phyloP scores from a whole-genome alignment of 2,113 vertebrate species.

The Ammodytes dubius region DNA sequence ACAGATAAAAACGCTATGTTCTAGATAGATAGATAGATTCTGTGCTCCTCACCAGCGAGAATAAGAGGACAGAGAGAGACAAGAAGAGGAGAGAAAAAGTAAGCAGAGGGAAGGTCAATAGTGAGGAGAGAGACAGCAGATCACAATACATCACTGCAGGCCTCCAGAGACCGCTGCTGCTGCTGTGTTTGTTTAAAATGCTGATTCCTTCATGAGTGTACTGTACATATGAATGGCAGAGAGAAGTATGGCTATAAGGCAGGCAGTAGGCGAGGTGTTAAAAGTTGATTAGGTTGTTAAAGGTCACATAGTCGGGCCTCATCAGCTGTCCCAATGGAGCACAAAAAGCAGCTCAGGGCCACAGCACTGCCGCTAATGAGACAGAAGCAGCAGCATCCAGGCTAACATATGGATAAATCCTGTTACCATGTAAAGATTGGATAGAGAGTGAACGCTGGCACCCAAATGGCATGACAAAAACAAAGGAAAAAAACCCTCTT shows the following conservation, averaged over 20 bases:
- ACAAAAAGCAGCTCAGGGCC: slow-evolving; percentile 69
- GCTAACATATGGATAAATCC: slow-evolving; percentile 71
- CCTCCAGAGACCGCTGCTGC: slow-evolving; percentile 51
- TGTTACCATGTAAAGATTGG: slow-evolving; percentile 44
- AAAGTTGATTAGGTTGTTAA: slow-evolving; percentile 89
- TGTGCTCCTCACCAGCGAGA: slow-evolving; percentile 9
- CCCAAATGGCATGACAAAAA: slow-evolving; percentile 60
- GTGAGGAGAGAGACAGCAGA: slow-evolving; percentile 47
- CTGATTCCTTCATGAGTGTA: slow-evolving; percentile 51
- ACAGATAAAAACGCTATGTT: neutral
- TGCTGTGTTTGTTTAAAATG: slow-evolving; percentile 53
- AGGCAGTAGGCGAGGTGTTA: slow-evolving; percentile 83
- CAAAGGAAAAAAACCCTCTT: slow-evolving; percentile 49
- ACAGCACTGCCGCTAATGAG: slow-evolving; percentile 82
- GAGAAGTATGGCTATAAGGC: slow-evolving; percentile 74
- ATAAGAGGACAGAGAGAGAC: slow-evolving; percentile 46
- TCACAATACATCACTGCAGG: slow-evolving; percentile 51
- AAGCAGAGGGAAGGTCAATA: slow-evolving; percentile 67
- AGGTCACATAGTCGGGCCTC: slow-evolving; percentile 84
- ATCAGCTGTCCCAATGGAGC: slow-evolving; percentile 81
- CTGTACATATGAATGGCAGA: slow-evolving; percentile 55
- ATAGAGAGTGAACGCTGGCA: slow-evolving; percentile 21
- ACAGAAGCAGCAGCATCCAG: slow-evolving; percentile 70
- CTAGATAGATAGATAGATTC: slow-evolving; percentile 2
- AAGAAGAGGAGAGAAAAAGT: slow-evolving; percentile 46